phyloP scores from a whole-genome alignment of 2,113 vertebrate genomes.

The Rutilus rutilus region DNA sequence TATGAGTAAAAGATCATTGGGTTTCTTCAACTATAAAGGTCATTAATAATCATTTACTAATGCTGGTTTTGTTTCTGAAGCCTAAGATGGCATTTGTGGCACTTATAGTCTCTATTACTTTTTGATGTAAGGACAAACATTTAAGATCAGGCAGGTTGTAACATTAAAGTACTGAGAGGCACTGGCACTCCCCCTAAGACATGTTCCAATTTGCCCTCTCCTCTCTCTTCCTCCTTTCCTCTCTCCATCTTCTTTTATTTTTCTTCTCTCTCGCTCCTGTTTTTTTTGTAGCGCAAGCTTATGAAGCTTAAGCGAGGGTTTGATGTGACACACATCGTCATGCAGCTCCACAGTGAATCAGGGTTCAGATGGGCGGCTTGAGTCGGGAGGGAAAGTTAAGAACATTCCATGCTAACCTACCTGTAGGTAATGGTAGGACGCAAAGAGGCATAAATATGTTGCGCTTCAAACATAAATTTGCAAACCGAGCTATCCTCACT shows the following conservation, averaged over 20 bases:
- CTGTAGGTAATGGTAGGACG: constrained; percentile 54
- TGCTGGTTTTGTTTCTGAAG: background rate
- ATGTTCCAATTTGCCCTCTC: constrained; percentile 70
- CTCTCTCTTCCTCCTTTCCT: constrained; percentile 1
- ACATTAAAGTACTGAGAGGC: constrained; percentile 63
- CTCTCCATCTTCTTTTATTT: constrained; percentile 54
- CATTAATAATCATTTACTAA: constrained; percentile 6
- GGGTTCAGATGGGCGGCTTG: constrained; percentile 31
- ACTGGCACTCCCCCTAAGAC: constrained; percentile 67
- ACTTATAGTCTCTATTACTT: constrained; percentile 25
- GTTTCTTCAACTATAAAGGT: constrained; percentile 10
- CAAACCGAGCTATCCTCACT: background rate
- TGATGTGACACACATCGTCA: constrained; percentile 29
- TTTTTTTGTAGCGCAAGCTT: background rate
- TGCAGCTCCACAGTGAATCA: constrained; percentile 21
- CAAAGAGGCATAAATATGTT: constrained; percentile 14
- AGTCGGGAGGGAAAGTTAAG: constrained; percentile 61
- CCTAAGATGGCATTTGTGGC: constrained; percentile 18
- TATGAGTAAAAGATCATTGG: background rate
- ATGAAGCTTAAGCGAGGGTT: constrained; percentile 45
- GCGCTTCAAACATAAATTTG: background rate
- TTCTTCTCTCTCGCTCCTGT: constrained; percentile 10
- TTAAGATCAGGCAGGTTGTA: constrained; percentile 68
- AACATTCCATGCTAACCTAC: constrained; percentile 53
- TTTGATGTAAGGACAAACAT: constrained; percentile 15